These are phyloP conservation scores for Anguilla anguilla DNA, from an alignment of 2,797 vertebrate species.

Conservation along the genomic window DNA sequence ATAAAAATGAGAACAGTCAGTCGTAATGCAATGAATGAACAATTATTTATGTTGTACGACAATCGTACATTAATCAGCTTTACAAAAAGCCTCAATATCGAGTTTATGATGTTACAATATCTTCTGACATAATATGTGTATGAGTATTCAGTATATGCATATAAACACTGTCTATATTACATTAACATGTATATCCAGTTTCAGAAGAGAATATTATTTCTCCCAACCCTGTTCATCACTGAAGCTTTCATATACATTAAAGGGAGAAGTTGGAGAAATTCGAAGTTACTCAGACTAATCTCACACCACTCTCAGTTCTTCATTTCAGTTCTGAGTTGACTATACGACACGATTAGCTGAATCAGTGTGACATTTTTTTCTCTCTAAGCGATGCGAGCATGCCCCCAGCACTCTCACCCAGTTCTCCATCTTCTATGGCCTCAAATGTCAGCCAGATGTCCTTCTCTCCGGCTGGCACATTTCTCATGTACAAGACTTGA, in stretches of 20 bases:
- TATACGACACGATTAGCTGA: background rate
- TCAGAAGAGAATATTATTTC: background rate
- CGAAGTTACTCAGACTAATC: background rate
- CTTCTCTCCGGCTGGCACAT: constrained; percentile 76
- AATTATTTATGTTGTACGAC: background rate
- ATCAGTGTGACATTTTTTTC: background rate
- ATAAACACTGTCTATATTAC: background rate
- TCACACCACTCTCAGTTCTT: background rate
- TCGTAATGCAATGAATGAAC: background rate
- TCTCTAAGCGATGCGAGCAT: background rate
- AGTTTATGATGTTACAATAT: background rate
- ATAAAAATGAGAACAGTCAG: background rate
- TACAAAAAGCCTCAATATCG: background rate
- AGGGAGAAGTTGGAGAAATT: background rate
- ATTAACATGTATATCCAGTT: no score
- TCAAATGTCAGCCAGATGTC: constrained; percentile 95
- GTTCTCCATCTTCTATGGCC: constrained; percentile 88
- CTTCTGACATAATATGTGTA: background rate
- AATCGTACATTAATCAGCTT: background rate
- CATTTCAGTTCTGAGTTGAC: constrained; percentile 23
- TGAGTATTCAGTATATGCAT: background rate
- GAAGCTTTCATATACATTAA: background rate
- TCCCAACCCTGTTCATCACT: background rate
- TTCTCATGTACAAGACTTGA: constrained; percentile 94
- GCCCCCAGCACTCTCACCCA: constrained; percentile 75